A percentile compares a stretch with the other conserved stretches of the same genome.
These are phyloP conservation scores for Chlamydotis undulata DNA, from an alignment of 2,113 vertebrate genomes.

Conservation along the genomic window DNA sequence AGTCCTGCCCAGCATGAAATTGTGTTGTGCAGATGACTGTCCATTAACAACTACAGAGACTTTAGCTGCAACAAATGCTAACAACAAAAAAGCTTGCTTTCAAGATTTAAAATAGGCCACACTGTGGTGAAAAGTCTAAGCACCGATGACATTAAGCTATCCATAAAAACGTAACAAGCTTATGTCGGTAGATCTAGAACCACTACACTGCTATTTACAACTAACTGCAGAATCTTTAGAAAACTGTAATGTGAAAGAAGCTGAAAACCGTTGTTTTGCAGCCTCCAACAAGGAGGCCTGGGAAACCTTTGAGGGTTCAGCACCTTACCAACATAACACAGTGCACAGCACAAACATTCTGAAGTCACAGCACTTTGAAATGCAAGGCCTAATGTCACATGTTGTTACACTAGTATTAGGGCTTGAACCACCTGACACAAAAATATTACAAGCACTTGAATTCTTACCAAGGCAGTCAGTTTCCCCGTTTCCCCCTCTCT, in stretches of 20 bases:
- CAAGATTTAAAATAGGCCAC: background rate
- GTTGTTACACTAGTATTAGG: background rate
- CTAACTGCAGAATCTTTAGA: background rate
- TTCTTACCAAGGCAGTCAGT: conserved; percentile 84
- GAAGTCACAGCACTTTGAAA: background rate
- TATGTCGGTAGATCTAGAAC: background rate
- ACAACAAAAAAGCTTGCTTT: background rate
- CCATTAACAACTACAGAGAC: background rate
- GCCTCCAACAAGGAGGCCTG: background rate
- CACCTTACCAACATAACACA: background rate
- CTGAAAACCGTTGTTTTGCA: background rate
- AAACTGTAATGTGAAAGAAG: background rate
- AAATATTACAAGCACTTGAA: background rate
- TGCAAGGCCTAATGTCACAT: background rate
- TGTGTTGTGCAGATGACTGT: background rate
- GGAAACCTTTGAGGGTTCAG: background rate
- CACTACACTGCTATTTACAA: background rate
- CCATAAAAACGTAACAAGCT: background rate
- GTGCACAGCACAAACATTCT: background rate
- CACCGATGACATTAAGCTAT: background rate
- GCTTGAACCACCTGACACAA: background rate
- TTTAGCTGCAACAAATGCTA: background rate
- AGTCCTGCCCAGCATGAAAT: background rate
- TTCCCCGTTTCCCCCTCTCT: conserved; percentile 83
- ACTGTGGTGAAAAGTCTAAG: background rate